Evolutionary conservation across 2,797 vertebrate species (phyloP), one percentile per base, ranked within the genome.

Genomic region (Threskiornis aethiopicus): DNA sequence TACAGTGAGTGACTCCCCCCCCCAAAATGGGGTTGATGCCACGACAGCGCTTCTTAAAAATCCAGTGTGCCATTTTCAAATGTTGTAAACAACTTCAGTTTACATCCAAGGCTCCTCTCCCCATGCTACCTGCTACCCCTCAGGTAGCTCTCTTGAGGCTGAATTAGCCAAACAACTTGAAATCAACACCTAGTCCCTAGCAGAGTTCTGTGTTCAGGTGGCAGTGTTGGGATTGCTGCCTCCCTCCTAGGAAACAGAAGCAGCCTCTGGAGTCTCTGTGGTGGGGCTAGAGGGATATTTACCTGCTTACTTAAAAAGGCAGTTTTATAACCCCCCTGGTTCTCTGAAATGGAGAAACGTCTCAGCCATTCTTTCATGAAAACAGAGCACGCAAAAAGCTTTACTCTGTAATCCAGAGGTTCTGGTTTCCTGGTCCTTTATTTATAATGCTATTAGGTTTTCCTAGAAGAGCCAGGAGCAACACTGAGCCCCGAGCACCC

Each of bases 131-230:
- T 82, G 52, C 73, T 82, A 5, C 19, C 20, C 22, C 33, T 51
- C 54, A 3, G 41, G 31, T 47, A 61, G 10, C 55, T 87, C 96
- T 87, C 88, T 28, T 54, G 72, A 77, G 89, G 61, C 8, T 86
- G 54, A 92, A 64, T 67, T 59, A 87, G 44, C 52, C 94, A 88
- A 96, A 91, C 91, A 92, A 75, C 75, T 54, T 28, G 10, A 71
- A 91, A 47, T 92, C 89, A 91, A 94, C 89, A 94, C 12, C 44
- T 94, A 0, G 10, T 95, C 41, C 76, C 79, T 39, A 31, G 13
- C 0, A 2, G 33, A 87, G 18, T 37, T 26, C 19, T 1, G 8
- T 7, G 17, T 33, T 64, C 52, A 69, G 35, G 20, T 31, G 51
- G 31, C 44, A 73, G 54, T 3, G 7, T 0, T 82, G 47, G 84